Evolutionary conservation across 2,888 invertebrate genomes (phyloP), one percentile per base, ranked within the genome.

Genomic region (Sphaerolaimus hirsutus): DNA sequence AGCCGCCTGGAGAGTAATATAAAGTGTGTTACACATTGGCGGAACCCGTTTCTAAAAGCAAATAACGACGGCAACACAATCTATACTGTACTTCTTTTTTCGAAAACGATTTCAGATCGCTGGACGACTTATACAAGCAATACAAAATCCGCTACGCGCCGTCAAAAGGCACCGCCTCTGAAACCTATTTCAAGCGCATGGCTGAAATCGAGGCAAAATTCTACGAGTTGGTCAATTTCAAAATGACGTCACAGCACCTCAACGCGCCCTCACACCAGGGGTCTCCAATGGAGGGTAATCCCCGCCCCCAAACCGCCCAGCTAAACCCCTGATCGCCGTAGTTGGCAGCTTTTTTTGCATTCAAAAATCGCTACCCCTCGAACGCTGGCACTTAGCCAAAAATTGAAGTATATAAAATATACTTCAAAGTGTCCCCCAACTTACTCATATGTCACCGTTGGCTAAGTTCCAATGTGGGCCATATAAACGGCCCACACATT

Each of bases 81-180:
- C 12, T 21, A 2, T 21, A 21, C 21, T 12, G 2, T 40, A 12
- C 19, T 27, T 22, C 4, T 26, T 27, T 27, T 26, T 3, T 21
- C 21, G 38, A 14, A 7, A 2, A 22, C 21, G 2, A 10, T 46
- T 51, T 48, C 46, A 61, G 60, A 32, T 57, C 66, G 0, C 68
- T 93, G 54, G 91, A 91, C 56, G 91, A 91, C 65, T 71, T 93
- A 29, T 81, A 84, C 19, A 86, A 86, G 60, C 86, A 84, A 63
- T 89, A 87, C 67, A 89, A 87, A 68, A 82, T 91, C 49, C 79
- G 86, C 50, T 93, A 93, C 61, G 87, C 89, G 0, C 87, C 91
- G 0, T 69, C 82, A 12, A 76, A 80, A 53, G 80, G 81, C 0
- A 82, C 86, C 0, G 73, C 81, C 0, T 79, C 84, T 0, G 81